Conservation (phyloP, 1,140 invertebrate species). For the Drosophila nebulosa region DNA sequence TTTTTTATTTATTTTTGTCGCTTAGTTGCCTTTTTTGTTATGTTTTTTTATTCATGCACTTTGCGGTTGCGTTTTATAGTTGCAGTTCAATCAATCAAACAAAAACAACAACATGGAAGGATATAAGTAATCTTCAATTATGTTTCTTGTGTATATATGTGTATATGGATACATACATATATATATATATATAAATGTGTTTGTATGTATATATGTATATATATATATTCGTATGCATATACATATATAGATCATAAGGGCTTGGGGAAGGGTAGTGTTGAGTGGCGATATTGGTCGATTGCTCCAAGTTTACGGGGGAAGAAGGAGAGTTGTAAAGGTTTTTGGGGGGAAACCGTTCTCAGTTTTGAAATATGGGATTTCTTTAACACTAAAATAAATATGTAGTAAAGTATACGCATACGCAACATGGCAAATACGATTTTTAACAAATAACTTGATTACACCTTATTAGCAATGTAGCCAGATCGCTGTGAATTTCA, state of each 20-base stretch:
- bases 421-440: constrained; percentile 66
- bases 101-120: constrained; percentile 76
- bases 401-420: constrained; percentile 55
- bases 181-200: background rate
- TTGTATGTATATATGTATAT: background rate
- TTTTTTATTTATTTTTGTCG: constrained; percentile 15
- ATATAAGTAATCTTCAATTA: constrained; percentile 36
- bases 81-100: constrained; percentile 55
- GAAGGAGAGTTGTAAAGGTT: background rate
- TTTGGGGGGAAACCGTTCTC: constrained; percentile 51
- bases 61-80: constrained; percentile 22
- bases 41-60: constrained; percentile 10
- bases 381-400: constrained; percentile 60
- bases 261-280: background rate
- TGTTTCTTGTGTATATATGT: constrained; percentile 9
- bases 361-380: constrained; percentile 10
- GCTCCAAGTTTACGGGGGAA: background rate
- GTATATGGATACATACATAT: constrained; percentile 7
- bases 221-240: background rate
- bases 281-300: background rate
- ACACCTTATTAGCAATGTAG: constrained; percentile 14
- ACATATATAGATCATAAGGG: background rate
- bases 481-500: constrained; percentile 1
- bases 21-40: constrained; percentile 24
- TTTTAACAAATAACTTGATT: constrained; percentile 74